Conservation (phyloP, 2,113 vertebrate genomes). For the Diadophis punctatus region DNA sequence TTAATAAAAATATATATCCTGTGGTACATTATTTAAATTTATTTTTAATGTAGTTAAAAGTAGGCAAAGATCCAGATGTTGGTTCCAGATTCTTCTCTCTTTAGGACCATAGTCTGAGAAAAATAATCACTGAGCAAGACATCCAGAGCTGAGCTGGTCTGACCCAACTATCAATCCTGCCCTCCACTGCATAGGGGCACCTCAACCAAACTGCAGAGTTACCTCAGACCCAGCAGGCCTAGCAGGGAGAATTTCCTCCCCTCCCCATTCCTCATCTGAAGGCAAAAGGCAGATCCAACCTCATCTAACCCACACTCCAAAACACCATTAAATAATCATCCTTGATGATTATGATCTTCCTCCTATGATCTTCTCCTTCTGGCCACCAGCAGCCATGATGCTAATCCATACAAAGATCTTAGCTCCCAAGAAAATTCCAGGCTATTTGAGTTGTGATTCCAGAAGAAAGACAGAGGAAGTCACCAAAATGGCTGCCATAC, state of each 20-base stretch:
- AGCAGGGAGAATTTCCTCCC: neutral
- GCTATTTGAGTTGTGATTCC: neutral
- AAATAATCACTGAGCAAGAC: neutral
- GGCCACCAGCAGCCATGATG: neutral
- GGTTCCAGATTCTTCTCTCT: neutral
- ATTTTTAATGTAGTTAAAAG: neutral
- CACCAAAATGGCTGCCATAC: neutral
- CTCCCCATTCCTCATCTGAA: neutral
- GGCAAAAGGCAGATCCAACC: neutral
- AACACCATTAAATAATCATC: neutral
- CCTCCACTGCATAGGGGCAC: neutral
- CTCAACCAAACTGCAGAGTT: neutral
- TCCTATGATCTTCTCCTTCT: neutral
- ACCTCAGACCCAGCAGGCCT: neutral
- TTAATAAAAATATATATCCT: too few relatives aligned
- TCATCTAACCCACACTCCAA: neutral
- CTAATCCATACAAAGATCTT: neutral
- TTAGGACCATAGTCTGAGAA: neutral
- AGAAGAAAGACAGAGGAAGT: neutral
- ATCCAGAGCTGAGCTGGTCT: neutral
- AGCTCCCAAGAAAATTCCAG: neutral
- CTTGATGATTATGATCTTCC: neutral
- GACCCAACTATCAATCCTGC: neutral
- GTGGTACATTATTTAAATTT: neutral
- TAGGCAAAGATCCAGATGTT: neutral